phyloP scores from a whole-genome alignment of 2,113 vertebrate genomes.

The Rostratula benghalensis region DNA sequence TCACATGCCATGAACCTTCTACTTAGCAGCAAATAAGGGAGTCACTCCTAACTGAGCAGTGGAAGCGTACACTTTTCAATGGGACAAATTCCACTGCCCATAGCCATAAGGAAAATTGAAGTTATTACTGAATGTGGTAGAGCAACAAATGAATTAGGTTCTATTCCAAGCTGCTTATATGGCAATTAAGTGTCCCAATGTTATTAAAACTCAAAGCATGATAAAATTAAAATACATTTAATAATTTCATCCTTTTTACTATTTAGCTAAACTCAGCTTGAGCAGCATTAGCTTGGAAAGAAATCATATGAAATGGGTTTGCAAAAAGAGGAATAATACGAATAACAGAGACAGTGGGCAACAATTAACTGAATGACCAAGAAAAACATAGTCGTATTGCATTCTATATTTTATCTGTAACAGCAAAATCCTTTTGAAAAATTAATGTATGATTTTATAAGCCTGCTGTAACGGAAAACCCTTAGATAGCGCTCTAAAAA shows the following conservation, averaged over 20 bases:
- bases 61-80: background rate
- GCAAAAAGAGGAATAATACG: slow-evolving; percentile 19
- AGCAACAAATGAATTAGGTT: background rate
- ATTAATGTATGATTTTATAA: background rate
- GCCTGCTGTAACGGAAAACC: background rate
- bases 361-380: background rate
- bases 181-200: background rate
- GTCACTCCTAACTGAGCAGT: background rate
- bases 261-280: background rate
- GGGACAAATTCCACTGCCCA: background rate
- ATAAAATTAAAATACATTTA: background rate
- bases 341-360: background rate
- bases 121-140: background rate
- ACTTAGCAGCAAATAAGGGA: background rate
- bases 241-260: slow-evolving; percentile 10
- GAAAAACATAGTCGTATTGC: background rate
- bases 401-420: background rate
- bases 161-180: background rate
- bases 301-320: background rate
- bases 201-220: background rate
- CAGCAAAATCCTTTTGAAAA: background rate
- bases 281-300: background rate
- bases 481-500: background rate
- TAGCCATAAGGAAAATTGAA: background rate
- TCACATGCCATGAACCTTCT: background rate